A percentile compares a stretch with the other conserved stretches of the same genome.
phyloP scores from a whole-genome alignment of 2,888 invertebrate genomes.

The Nebria brevicollis region DNA sequence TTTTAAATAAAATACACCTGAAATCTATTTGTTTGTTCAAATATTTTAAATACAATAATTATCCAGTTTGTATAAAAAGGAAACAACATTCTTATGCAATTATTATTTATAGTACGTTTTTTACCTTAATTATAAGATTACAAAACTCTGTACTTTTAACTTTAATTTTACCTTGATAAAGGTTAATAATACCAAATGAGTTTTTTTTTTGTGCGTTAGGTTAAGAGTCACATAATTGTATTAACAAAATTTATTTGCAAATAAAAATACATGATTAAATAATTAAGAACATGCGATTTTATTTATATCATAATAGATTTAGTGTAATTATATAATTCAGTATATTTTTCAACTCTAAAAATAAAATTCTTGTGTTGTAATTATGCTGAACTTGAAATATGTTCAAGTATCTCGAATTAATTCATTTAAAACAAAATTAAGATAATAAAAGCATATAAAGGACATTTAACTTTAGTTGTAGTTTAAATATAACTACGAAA shows the following conservation, averaged over 20 bases:
- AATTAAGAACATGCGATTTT: background rate
- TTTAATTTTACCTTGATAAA: slow-evolving; percentile 33
- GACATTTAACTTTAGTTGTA: no score
- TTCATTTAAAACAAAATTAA: no score
- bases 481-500: no score
- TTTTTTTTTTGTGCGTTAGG: background rate
- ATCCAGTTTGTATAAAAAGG: background rate
- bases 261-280: background rate
- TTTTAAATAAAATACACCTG: no score
- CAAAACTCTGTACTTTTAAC: background rate
- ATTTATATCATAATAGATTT: background rate
- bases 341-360: background rate
- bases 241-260: background rate
- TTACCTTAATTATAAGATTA: background rate
- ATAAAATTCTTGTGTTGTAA: background rate
- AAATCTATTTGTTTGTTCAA: no score
- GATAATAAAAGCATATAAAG: no score
- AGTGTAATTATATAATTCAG: background rate
- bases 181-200: slow-evolving; percentile 20
- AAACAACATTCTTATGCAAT: background rate
- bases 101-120: background rate
- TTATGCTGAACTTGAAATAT: background rate
- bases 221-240: background rate
- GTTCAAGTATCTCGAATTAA: no score
- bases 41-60: no score